Base-by-base conservation (phyloP, 1,140 invertebrate species). In the Spodoptera litura region DNA sequence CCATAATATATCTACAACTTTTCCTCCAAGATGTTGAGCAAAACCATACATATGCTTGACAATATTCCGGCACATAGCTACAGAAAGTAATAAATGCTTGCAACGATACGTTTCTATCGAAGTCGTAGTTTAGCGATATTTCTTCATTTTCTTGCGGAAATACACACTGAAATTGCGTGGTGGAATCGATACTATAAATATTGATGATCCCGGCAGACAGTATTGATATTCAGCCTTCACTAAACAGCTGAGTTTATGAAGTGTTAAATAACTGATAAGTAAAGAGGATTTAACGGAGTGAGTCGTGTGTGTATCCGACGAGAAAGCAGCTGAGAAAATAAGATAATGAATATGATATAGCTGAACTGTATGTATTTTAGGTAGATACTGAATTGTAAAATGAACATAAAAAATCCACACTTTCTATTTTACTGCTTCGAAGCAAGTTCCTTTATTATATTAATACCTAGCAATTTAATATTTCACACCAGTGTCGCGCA, bases 141-240 rank as follows among this genome's bases (percentile, higher is more conserved):
- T 35, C 58, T 35, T n/a, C 61, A 64, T 64, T 38, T 66, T 66
- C 38, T 15, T 49, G 2, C 10, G 35, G 62, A 66, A 66, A 53
- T 31, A 70, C 52, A 31, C 11, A 3, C 13, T 9, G 25, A n/a
- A 38, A 70, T 70, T 52, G 66, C 10, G 6, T 3, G n/a, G n/a
- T 10, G 49, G 64, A 27, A 20, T 27, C 51, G 66, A 52, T 31
- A 31, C 35, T 70, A 70, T 70, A 70, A 70, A 70, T 53, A 70
- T 70, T 70, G 66, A 70, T 53, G 66, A 27, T 49, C 5, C 49
- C 49, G 15, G 25, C 27, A 51, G 4, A 70, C 12, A n/a, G n/a
- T 49, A 64, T 44, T 64, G 64, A 25, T 49, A 52, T 20, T 20
- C 49, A 44, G 38, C 38, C 38, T 44, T 44, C 38, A 31, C 49